phyloP scores from a whole-genome alignment of 2,113 vertebrate genomes.

The Dipodomys ordii region DNA sequence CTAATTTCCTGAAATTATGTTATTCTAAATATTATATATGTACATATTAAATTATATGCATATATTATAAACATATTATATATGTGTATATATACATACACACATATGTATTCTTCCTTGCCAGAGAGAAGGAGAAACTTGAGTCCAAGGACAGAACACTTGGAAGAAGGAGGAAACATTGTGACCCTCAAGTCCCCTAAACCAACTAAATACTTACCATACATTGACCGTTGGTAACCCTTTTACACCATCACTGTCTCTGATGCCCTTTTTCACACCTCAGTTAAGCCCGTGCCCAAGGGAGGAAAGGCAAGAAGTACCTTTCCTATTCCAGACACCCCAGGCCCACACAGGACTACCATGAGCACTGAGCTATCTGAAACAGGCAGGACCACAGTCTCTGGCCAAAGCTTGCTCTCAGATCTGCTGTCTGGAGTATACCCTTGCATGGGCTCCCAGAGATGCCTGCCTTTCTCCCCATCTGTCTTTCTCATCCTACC shows the following conservation, averaged over 20 bases:
- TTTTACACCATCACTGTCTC: not conserved
- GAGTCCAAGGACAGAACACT: not conserved
- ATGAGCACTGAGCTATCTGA: not conserved
- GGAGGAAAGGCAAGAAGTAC: not conserved
- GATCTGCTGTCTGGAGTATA: conserved; percentile 16
- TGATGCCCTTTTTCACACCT: not conserved
- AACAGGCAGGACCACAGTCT: not conserved
- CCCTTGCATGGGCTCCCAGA: not conserved
- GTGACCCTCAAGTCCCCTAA: not conserved
- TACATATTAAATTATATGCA: no score
- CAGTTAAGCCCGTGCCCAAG: not conserved
- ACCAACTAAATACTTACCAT: not conserved
- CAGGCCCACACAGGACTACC: not conserved
- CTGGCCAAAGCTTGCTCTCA: not conserved
- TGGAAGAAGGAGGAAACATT: not conserved
- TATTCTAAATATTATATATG: not conserved
- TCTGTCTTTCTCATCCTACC: conserved; percentile 66
- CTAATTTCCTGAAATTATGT: conserved; percentile 23
- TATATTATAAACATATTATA: no score
- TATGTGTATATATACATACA: no score
- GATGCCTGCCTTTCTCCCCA: conserved; percentile 65
- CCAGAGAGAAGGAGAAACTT: not conserved
- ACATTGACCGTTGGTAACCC: not conserved
- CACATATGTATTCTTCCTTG: not conserved
- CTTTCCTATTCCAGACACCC: not conserved